Conservation (phyloP, 1,140 invertebrate genomes). For the Musca domestica region DNA sequence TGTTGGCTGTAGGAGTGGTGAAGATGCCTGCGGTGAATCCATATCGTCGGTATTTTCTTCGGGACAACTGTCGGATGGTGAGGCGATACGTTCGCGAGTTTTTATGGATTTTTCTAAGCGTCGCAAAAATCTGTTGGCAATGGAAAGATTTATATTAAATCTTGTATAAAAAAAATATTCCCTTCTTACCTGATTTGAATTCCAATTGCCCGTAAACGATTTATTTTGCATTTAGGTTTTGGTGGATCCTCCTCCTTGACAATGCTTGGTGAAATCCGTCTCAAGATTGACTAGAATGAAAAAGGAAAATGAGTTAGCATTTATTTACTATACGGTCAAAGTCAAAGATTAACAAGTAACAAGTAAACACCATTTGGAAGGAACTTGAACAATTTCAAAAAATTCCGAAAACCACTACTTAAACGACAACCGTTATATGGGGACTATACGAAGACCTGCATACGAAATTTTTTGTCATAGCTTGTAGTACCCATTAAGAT, state of each 20-base stretch:
- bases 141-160: neutral
- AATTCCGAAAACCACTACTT: too few relatives aligned
- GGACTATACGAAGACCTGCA: too few relatives aligned
- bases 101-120: constrained; percentile 34
- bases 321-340: too few relatives aligned
- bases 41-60: constrained; percentile 32
- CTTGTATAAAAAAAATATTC: neutral
- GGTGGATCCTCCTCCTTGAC: constrained; percentile 51
- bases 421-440: too few relatives aligned
- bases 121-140: constrained; percentile 29
- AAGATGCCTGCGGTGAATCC: constrained; percentile 31
- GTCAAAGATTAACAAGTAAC: too few relatives aligned
- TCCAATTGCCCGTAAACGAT: constrained; percentile 64
- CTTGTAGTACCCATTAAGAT: too few relatives aligned
- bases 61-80: constrained; percentile 33
- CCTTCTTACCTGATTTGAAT: constrained; percentile 65
- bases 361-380: too few relatives aligned
- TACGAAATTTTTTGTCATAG: too few relatives aligned
- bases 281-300: constrained; percentile 25
- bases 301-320: neutral
- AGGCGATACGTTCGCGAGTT: constrained; percentile 28
- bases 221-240: constrained; percentile 58
- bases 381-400: too few relatives aligned
- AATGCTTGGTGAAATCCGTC: constrained; percentile 35
- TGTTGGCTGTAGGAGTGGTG: constrained; percentile 30